Evolutionary conservation across 2,113 vertebrate genomes (phyloP).

Genomic region (Colossoma macropomum): DNA sequence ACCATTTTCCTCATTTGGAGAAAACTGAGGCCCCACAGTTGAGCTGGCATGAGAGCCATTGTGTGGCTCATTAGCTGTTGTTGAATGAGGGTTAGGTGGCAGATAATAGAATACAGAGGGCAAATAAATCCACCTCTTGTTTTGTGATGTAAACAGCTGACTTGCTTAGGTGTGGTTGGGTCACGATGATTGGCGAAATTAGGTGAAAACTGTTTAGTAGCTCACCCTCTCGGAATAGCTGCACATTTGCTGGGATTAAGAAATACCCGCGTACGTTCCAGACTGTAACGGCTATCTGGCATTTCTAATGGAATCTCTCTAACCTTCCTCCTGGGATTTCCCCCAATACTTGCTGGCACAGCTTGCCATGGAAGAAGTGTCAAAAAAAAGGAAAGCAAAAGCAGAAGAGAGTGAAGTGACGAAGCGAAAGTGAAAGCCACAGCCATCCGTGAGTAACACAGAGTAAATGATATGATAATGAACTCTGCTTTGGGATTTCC

Average conservation of each 20-base stretch:
- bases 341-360: constrained; percentile 10
- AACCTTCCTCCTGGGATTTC: constrained; percentile 40
- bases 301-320: constrained; percentile 18
- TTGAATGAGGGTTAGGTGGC: constrained; percentile 20
- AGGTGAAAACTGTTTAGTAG: constrained; percentile 10
- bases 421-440: constrained; percentile 46
- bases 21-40: constrained; percentile 39
- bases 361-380: neutral
- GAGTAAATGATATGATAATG: constrained; percentile 1
- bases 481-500: constrained; percentile 37
- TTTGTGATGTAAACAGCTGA: constrained; percentile 16
- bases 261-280: constrained; percentile 20
- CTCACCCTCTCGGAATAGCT: neutral
- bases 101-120: constrained; percentile 33
- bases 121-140: constrained; percentile 26
- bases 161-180: neutral
- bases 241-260: constrained; percentile 23
- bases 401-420: constrained; percentile 6
- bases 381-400: constrained; percentile 31
- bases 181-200: constrained; percentile 6
- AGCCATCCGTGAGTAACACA: neutral
- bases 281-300: neutral
- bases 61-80: constrained; percentile 41
- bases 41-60: constrained; percentile 35
- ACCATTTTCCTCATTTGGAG: constrained; percentile 49